Evolutionary conservation across 2,797 vertebrate species (phyloP), one percentile per base, ranked within the genome.

Genomic region (Columba guinea): DNA sequence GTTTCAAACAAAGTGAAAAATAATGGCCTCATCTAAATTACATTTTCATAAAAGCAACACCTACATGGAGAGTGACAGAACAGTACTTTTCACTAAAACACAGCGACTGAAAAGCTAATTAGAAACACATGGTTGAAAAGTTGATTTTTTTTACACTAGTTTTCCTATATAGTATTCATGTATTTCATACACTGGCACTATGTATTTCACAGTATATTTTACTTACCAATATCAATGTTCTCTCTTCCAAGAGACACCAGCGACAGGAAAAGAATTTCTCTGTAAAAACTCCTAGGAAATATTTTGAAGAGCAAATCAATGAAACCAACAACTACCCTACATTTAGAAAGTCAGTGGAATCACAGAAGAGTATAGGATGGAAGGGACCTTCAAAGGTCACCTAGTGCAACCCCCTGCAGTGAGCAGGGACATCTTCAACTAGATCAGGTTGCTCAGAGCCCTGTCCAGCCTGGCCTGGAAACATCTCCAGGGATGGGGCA

Each of bases 191-290:
- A 59, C 6, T 56, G 12, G 14, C 12, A 69, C 4, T 46, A 26
- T 5, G 14, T 6, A 59, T 52, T 74, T 81, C 63, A 87, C 27
- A 62, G 32, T 32, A 56, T 51, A 73, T 89, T 84, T 77, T 71
- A 98, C 99, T 98, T 97, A 99, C 99, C 99, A 13, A 99, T 98
- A 85, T 99, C 99, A 94, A 99, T 99, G 97, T 99, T 99, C 91
- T 99, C 99, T 97, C 98, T 98, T 91, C 99, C 99, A 97, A 99
- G 98, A 63, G 99, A 98, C 87, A 99, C 99, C 93, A 99, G 96
- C 18, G 99, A 99, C 49, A 99, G 98, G 96, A 99, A 99, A 84
- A 99, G 97, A 81, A 99, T 99, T 97, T 99, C 99, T 97, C 99
- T 98, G 78, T 99, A 99, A 96, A 99, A 98, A 95, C 99, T 99